phyloP scores from a whole-genome alignment of 2,113 vertebrate species.

The Amia ocellicauda region DNA sequence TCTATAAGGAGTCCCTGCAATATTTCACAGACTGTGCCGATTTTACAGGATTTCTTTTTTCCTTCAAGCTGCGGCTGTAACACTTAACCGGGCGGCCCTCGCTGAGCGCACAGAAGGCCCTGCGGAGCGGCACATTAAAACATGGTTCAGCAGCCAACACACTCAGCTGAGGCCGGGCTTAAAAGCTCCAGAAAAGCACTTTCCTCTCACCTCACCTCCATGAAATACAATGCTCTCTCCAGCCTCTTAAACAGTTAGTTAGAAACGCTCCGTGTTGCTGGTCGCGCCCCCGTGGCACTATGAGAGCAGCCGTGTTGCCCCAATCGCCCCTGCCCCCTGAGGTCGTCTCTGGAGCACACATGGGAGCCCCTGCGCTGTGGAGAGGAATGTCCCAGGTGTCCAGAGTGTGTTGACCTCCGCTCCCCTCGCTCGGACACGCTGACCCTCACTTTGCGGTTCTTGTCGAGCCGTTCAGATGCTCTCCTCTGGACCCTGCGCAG shows the following conservation, averaged over 20 bases:
- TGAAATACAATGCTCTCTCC: conserved; percentile 2
- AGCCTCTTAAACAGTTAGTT: not conserved
- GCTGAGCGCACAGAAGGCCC: not conserved
- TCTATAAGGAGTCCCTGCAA: conserved; percentile 41
- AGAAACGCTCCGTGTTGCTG: not conserved
- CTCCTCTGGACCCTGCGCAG: no score
- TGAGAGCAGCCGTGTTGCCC: no score
- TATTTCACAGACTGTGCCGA: conserved; percentile 43
- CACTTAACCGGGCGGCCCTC: conserved; percentile 29
- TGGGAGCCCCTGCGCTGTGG: no score
- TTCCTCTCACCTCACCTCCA: conserved; percentile 4
- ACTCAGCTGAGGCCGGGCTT: not conserved
- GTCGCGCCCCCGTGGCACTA: no score
- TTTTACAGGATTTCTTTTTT: conserved; percentile 32
- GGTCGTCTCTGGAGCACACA: no score
- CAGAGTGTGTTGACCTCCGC: no score
- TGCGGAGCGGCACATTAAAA: conserved; percentile 16
- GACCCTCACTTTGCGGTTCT: no score
- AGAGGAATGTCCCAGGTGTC: no score
- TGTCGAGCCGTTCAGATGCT: no score
- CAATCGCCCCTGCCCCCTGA: no score
- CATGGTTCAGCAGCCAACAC: conserved; percentile 1
- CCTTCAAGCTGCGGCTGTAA: conserved; percentile 35
- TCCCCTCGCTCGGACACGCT: no score
- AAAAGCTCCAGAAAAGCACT: conserved; percentile 3